A percentile compares a stretch with the other conserved stretches of the same genome.
Conservation (phyloP, 2,797 vertebrate species). For the Momotus momota region DNA sequence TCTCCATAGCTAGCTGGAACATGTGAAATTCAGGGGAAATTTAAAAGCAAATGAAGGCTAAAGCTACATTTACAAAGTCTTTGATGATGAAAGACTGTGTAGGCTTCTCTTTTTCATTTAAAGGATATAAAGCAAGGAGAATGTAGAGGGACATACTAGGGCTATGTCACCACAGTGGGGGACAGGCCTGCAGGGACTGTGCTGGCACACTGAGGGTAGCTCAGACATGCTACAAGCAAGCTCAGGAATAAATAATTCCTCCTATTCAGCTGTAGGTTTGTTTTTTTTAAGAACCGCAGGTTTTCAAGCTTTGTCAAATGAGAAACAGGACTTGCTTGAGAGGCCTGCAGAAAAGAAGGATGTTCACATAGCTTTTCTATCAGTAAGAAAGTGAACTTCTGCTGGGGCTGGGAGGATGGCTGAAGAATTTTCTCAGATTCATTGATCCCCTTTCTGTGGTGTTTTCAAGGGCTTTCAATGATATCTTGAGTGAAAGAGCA, state of each 20-base stretch:
- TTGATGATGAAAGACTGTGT: not conserved
- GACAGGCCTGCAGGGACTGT: not conserved
- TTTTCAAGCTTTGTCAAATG: not conserved
- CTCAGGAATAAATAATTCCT: not conserved
- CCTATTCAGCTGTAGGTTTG: not conserved
- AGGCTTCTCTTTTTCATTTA: not conserved
- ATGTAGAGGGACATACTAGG: not conserved
- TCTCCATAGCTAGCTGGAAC: not conserved
- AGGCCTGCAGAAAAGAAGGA: not conserved
- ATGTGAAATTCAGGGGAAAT: not conserved
- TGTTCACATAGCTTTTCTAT: not conserved
- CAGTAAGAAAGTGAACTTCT: not conserved
- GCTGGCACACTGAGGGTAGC: not conserved
- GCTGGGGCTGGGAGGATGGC: not conserved
- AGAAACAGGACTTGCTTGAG: not conserved
- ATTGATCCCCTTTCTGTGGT: not conserved
- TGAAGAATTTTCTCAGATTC: not conserved
- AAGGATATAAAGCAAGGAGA: not conserved
- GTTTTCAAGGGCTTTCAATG: slow-evolving; percentile 2
- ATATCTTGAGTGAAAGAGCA: not conserved
- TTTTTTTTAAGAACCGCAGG: not conserved
- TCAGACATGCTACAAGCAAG: not conserved
- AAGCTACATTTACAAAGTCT: not conserved
- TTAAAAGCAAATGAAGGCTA: slow-evolving; percentile 11
- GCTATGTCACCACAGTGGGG: not conserved